phyloP scores from a whole-genome alignment of 2,888 invertebrate genomes.

The Perithous albicinctus region DNA sequence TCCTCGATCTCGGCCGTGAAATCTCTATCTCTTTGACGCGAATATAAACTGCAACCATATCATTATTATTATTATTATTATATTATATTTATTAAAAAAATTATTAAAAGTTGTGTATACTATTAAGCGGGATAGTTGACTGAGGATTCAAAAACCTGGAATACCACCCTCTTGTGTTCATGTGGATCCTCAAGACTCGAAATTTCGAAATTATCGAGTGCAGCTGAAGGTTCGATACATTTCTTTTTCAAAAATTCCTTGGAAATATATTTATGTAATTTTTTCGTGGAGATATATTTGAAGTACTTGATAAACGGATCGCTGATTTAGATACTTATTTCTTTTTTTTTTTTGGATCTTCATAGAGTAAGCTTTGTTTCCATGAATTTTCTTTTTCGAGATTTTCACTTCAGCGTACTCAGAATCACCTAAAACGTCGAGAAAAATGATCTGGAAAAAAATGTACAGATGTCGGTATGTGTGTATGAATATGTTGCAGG shows the following conservation, averaged over 20 bases:
- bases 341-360: too few relatives aligned
- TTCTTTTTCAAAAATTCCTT: neutral
- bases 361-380: too few relatives aligned
- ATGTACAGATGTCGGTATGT: too few relatives aligned
- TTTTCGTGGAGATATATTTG: too few relatives aligned
- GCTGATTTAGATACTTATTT: too few relatives aligned
- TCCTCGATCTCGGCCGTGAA: constrained; percentile 66
- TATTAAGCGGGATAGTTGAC: constrained; percentile 22
- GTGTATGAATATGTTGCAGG: too few relatives aligned
- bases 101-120: constrained; percentile 32
- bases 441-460: too few relatives aligned
- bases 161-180: constrained; percentile 40
- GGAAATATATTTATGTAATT: neutral
- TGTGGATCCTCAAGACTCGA: constrained; percentile 50
- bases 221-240: constrained; percentile 55
- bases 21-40: constrained; percentile 44
- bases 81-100: constrained; percentile 34
- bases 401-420: too few relatives aligned
- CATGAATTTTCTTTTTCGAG: too few relatives aligned
- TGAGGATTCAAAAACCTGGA: constrained; percentile 40
- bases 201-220: constrained; percentile 44
- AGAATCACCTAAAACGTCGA: too few relatives aligned
- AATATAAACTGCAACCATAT: constrained; percentile 10
- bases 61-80: constrained; percentile 34
- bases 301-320: too few relatives aligned